phyloP scores from a whole-genome alignment of 2,888 invertebrate genomes.

The Prosopocoilus inquinatus region DNA sequence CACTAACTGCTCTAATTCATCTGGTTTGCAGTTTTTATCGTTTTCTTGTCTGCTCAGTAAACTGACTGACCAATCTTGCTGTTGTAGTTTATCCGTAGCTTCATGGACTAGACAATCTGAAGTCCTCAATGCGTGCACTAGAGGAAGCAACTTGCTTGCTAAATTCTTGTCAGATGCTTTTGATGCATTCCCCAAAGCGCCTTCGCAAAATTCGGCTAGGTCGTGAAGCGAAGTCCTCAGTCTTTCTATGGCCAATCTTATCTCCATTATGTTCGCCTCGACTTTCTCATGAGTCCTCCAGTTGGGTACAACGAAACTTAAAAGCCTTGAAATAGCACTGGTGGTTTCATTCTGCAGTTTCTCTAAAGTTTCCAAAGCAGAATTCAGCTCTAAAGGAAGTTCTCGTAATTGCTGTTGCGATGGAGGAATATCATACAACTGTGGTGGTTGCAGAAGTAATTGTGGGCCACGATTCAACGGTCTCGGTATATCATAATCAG shows the following conservation, averaged over 20 bases:
- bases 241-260: conserved; percentile 76
- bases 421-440: conserved; percentile 61
- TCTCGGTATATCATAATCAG: conserved; percentile 70
- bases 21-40: conserved; percentile 62
- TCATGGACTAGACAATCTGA: conserved; percentile 78
- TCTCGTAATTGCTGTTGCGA: conserved; percentile 53
- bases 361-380: conserved; percentile 73
- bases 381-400: conserved; percentile 70
- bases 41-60: conserved; percentile 30
- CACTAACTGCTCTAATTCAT: conserved; percentile 85
- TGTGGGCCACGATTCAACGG: conserved; percentile 49
- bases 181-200: conserved; percentile 82
- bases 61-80: conserved; percentile 70
- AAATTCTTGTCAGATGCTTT: conserved; percentile 76
- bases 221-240: conserved; percentile 81
- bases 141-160: conserved; percentile 66
- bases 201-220: conserved; percentile 85
- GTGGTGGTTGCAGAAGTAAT: conserved; percentile 37
- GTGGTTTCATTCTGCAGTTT: conserved; percentile 78
- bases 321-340: conserved; percentile 72
- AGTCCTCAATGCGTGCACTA: conserved; percentile 77
- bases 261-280: conserved; percentile 76
- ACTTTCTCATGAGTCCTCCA: conserved; percentile 82
- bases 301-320: conserved; percentile 74
- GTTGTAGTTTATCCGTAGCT: conserved; percentile 71